Evolutionary conservation across 37 sponge, comb jelly and placozoan species (phyloP), one percentile per base, ranked within the genome.

Genomic region (Aphrocallistes beatrix): DNA sequence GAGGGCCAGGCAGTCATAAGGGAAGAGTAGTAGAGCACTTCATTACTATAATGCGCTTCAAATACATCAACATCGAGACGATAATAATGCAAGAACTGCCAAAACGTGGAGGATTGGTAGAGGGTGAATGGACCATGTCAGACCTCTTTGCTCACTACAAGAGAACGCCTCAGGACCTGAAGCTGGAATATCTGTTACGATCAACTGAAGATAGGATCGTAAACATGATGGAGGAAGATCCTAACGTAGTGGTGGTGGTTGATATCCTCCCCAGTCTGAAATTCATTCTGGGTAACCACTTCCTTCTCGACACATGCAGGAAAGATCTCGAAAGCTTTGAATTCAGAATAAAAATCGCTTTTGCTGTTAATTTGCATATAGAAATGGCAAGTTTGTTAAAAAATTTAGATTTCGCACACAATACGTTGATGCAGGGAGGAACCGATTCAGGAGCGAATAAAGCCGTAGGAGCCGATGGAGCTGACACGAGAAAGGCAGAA

Each of bases 401-500:
- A 28, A 60, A 60, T 60, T 13, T 60, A 30, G 75, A 60, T 60
- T 60, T 60, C 75, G 10, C 75, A 6, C 75, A 60, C 34, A 60
- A 60, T 13, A 60, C n/a, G 75, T 30, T 60, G n/a, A 60, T 60
- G 75, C 75, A 60, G 75, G 75, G 75, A 60, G 45, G 10, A 16
- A 28, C 28, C n/a, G 75, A 60, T 13, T 19, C 75, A 60, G n/a
- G n/a, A n/a, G 28, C 10, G 34, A 60, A 13, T 13, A 60, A 60
- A 60, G 75, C 28, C 28, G 75, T 60, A 30, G 75, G 75, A 30
- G 75, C 75, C 34, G 75, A 60, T 13, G 75, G 34, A 13, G 75
- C 34, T 13, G 75, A 60, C 34, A 60, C 75, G 32, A 3, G 75
- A 19, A 60, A 60, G 75, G 75, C 75, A 60, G 75, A 91, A 88